These are phyloP conservation scores for Oxyura jamaicensis DNA, from an alignment of 2,113 vertebrate species.

Conservation along the genomic window DNA sequence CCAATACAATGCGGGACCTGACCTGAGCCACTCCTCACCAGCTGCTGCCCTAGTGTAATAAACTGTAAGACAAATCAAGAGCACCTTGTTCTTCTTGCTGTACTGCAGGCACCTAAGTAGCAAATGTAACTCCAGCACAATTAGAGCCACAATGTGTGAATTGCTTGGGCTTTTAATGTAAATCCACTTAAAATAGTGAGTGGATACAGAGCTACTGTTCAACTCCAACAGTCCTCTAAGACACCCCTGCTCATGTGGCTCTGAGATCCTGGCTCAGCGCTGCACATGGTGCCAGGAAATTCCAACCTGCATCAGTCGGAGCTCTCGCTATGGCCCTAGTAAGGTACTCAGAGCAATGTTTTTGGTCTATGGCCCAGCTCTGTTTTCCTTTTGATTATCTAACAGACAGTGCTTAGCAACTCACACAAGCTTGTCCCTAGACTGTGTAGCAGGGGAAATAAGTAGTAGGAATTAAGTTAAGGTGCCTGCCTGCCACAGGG, in stretches of 20 bases:
- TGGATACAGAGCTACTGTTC: not conserved
- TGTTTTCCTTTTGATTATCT: conserved; percentile 59
- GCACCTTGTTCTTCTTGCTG: not conserved
- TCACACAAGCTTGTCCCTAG: not conserved
- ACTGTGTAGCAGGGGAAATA: not conserved
- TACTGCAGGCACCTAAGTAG: not conserved
- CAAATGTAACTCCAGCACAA: not conserved
- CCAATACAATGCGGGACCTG: not conserved
- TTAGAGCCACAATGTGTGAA: not conserved
- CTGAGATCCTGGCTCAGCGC: not conserved
- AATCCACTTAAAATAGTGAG: not conserved
- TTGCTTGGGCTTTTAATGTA: not conserved
- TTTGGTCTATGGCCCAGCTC: conserved; percentile 10
- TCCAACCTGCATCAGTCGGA: not conserved
- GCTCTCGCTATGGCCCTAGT: not conserved
- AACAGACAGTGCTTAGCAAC: conserved; percentile 47
- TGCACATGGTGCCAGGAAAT: not conserved
- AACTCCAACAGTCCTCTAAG: not conserved
- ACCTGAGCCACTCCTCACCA: not conserved
- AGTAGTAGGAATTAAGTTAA: not conserved
- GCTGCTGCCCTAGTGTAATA: not conserved
- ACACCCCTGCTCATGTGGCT: not conserved
- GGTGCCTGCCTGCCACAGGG: not conserved
- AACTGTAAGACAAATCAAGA: not conserved
- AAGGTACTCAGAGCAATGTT: not conserved